Conservation (phyloP, 2,888 invertebrate genomes). For the Linnaemya tessellans region DNA sequence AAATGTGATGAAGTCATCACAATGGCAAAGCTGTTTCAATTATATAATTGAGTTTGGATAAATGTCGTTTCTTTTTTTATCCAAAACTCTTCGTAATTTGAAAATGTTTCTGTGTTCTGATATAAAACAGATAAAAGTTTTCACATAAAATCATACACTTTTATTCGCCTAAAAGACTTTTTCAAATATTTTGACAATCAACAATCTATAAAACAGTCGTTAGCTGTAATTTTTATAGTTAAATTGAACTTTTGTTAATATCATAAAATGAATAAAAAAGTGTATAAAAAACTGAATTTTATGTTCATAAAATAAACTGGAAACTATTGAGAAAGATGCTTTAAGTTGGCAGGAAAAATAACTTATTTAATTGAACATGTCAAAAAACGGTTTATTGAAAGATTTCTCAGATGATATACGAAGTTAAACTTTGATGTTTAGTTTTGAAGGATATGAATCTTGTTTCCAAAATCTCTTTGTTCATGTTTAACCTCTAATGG, state of each 20-base stretch:
- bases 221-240: constrained; percentile 4
- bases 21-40: too few relatives aligned
- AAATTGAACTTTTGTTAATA: constrained; percentile 43
- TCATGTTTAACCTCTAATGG: neutral
- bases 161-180: neutral
- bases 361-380: too few relatives aligned
- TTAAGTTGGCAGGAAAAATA: too few relatives aligned
- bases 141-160: constrained; percentile 9
- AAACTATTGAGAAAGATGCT: neutral
- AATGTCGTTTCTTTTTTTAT: too few relatives aligned
- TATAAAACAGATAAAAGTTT: constrained; percentile 10
- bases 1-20: too few relatives aligned
- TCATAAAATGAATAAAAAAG: constrained; percentile 10
- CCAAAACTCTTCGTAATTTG: neutral
- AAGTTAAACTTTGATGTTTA: neutral
- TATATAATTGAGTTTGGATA: too few relatives aligned
- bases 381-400: too few relatives aligned
- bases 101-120: neutral
- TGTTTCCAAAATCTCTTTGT: neutral
- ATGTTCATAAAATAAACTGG: neutral
- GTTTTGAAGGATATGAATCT: neutral
- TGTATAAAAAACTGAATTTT: neutral
- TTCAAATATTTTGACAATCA: constrained; percentile 19
- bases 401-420: neutral
- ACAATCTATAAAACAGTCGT: constrained; percentile 32